Evolutionary conservation across 2,797 vertebrate genomes (phyloP), one percentile per base, ranked within the genome.

Genomic region (Poeciliopsis paucimaculata): DNA sequence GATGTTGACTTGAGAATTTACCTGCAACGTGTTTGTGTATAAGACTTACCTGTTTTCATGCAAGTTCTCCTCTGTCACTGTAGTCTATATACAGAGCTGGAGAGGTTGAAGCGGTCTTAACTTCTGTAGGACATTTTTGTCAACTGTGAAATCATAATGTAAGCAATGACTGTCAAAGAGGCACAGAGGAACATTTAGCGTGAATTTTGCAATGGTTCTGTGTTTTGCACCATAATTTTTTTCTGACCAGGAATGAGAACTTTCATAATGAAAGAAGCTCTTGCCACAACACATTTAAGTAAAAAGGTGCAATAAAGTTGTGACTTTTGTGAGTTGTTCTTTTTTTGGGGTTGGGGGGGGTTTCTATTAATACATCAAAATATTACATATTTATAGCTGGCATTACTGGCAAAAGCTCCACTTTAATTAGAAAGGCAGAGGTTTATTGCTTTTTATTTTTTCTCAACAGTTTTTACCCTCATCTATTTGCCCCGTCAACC

Each of bases 251-350:
- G 89, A 86, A 70, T 74, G 87, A 93, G 88, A 89, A 76, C 89
- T 95, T 95, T 95, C 91, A 94, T 94, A 95, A 85, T 94, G 92
- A 93, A 93, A 93, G 91, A 18, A 73, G 62, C 89, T 93, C 90
- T 86, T 86, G 31, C 90, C 88, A 86, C 86, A 86, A 81, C 82
- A 91, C 91, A 90, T 90, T 87, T 91, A 83, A 88, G 78, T 90
- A 91, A 92, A 89, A 92, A 91, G 93, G 95, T 96, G 96, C 95
- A 96, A 96, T 96, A 96, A 96, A 96, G 93, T 95, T 94, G 94
- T 95, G 93, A 94, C 89, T 95, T 95, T 95, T 95, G 90, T 94
- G 91, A 92, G 75, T 64, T 43, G 45, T 16, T 72, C 71, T 91
- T 28, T 76, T 36, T 18, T 18, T 2, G 31, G n/a, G n/a, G n/a